These are phyloP conservation scores for Eidolon dupreanum DNA, from an alignment of 2,797 vertebrate genomes.

Conservation along the genomic window DNA sequence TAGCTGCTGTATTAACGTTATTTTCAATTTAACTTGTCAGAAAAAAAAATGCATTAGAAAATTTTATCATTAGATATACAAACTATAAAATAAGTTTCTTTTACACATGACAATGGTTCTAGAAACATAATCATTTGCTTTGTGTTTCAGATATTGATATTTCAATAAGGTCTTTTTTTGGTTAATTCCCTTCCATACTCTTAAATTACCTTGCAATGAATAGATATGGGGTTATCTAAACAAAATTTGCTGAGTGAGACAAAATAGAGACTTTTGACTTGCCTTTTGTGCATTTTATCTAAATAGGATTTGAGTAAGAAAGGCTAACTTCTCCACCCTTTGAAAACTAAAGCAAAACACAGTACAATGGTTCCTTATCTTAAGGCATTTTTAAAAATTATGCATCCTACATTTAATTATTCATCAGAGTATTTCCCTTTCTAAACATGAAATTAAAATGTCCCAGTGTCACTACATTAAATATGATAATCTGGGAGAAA, in stretches of 20 bases:
- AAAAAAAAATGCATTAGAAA: neutral
- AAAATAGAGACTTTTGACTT: neutral
- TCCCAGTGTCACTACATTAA: neutral
- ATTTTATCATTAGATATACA: neutral
- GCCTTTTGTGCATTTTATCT: neutral
- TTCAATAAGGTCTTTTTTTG: neutral
- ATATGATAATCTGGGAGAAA: slow-evolving; percentile 2
- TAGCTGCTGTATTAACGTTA: neutral
- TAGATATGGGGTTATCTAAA: neutral
- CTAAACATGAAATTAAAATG: slow-evolving; percentile 33
- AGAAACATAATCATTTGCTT: neutral
- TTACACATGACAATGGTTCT: neutral
- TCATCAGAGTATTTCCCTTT: neutral
- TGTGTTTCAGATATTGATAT: neutral
- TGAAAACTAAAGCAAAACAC: neutral
- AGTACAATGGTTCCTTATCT: neutral
- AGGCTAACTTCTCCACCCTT: neutral
- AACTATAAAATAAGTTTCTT: neutral
- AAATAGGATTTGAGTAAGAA: neutral
- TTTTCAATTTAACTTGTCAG: neutral
- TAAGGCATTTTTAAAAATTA: neutral
- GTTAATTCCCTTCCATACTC: neutral
- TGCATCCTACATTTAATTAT: slow-evolving; percentile 12
- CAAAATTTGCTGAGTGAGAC: neutral
- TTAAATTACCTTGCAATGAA: neutral